Base-by-base conservation (phyloP, 2,113 vertebrate genomes). In the Pipa parva region DNA sequence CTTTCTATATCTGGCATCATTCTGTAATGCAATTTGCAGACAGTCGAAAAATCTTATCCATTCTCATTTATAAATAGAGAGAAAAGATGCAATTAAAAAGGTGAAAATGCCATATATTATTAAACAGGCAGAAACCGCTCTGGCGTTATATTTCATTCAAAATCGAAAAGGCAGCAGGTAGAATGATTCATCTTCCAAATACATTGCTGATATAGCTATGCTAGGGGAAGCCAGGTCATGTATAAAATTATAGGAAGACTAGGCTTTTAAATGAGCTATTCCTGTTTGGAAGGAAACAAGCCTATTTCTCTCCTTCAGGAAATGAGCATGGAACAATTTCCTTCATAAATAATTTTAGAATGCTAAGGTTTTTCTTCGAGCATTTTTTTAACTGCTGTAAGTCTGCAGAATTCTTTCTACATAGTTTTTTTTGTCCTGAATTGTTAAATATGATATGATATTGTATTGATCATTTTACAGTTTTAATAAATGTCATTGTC, bases 1-100 rank as follows among this genome's bases (percentile, higher is more conserved):
- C 55, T 36, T 58, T 58, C 55, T 37, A 58, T 36, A 58, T 58
- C 31, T 8, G 55, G 27, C 55, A 33, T 11, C 17, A 24, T 49
- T 21, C 46, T 49, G 46, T 49, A 49, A 49, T 49, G 46, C 21
- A 21, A 49, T 49, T 49, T 29, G 52, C 52, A 27, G 7, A 7
- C n/a, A 13, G 29, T 36, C 21, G 31, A 20, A 36, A 22, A 11
- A 21, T 58, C 55, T 13, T 58, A 58, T 58, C 55, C 55, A 36
- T 58, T 24, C 55, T 33, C 29, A 36, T 36, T 12, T 58, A 22
- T 58, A 36, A 58, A 58, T 58, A 58, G 55, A 58, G 37, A 36
- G 29, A 58, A 36, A 58, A 58, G 17, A 36, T 58, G n/a, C 55
- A 58, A 58, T 58, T 58, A 58, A 58, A 58, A 58, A 58, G 28